Evolutionary conservation across 2,888 invertebrate species (phyloP).

Genomic region (Microchrysa polita): DNA sequence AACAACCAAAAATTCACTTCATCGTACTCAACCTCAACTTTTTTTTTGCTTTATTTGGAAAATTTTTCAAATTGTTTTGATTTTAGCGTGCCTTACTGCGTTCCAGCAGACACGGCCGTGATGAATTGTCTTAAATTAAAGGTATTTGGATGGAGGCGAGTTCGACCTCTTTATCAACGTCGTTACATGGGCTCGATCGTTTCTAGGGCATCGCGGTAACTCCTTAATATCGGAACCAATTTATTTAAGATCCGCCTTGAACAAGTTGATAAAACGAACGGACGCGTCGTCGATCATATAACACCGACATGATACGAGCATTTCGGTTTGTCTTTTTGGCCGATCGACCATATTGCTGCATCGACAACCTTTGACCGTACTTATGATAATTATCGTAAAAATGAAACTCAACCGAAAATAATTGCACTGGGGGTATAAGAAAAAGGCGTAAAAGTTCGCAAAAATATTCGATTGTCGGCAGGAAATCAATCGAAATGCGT

Average conservation of each 20-base stretch:
- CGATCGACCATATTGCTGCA: background rate
- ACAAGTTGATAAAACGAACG: background rate
- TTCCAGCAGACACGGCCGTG: background rate
- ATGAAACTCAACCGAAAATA: constrained; percentile 44
- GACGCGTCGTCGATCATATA: background rate
- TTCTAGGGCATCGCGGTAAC: constrained; percentile 13
- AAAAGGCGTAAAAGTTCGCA: constrained; percentile 37
- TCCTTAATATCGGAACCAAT: constrained; percentile 16
- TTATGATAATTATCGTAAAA: constrained; percentile 46
- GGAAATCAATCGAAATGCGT: background rate
- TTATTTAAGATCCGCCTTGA: constrained; percentile 15
- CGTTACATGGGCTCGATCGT: constrained; percentile 3
- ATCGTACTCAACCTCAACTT: too few relatives aligned
- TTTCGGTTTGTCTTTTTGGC: background rate
- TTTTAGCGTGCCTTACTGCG: background rate
- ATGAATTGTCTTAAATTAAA: constrained; percentile 26
- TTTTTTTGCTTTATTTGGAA: background rate
- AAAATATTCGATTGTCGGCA: background rate
- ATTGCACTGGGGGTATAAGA: constrained; percentile 45
- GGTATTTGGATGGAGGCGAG: constrained; percentile 22
- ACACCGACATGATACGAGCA: background rate
- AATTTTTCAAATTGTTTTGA: background rate
- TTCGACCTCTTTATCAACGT: constrained; percentile 16
- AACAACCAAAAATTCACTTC: too few relatives aligned
- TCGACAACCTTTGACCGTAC: constrained; percentile 47